Evolutionary conservation across 2,113 vertebrate genomes (phyloP).

Genomic region (Butorides virescens): DNA sequence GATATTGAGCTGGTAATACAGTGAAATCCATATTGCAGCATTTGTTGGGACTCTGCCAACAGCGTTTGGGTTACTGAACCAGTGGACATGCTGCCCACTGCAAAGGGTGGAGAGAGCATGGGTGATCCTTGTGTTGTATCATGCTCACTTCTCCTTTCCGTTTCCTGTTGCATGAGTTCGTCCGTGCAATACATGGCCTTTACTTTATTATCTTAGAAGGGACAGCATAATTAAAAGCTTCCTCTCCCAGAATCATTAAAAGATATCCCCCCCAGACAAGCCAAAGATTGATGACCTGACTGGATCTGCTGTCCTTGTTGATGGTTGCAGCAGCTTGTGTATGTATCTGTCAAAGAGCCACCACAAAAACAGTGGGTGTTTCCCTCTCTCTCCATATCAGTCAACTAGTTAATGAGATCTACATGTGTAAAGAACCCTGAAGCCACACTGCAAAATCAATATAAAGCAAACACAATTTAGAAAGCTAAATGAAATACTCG

Average conservation of each 20-base stretch:
- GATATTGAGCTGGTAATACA: neutral
- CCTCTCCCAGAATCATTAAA: neutral
- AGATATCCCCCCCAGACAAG: neutral
- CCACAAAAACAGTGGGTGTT: neutral
- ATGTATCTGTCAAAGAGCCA: neutral
- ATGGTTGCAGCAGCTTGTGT: neutral
- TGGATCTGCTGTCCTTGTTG: neutral
- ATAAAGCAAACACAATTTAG: constrained; percentile 37
- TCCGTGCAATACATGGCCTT: neutral
- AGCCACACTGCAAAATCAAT: constrained; percentile 52
- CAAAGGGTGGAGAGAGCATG: neutral
- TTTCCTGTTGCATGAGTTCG: neutral
- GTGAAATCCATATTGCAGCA: constrained; percentile 12
- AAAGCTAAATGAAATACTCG: constrained; percentile 32
- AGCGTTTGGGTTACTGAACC: neutral
- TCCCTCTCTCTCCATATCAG: neutral
- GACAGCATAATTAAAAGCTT: neutral
- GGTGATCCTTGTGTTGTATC: neutral
- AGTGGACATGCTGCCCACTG: neutral
- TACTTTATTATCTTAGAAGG: neutral
- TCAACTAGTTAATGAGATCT: constrained; percentile 1
- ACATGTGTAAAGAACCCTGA: neutral
- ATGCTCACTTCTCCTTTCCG: neutral
- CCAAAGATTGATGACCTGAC: neutral
- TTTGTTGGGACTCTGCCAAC: neutral